Percentiles rank a stretch among this genome's conserved stretches.
Evolutionary conservation across 2,797 vertebrate species (phyloP).

Genomic region (Fistularia commersonii): DNA sequence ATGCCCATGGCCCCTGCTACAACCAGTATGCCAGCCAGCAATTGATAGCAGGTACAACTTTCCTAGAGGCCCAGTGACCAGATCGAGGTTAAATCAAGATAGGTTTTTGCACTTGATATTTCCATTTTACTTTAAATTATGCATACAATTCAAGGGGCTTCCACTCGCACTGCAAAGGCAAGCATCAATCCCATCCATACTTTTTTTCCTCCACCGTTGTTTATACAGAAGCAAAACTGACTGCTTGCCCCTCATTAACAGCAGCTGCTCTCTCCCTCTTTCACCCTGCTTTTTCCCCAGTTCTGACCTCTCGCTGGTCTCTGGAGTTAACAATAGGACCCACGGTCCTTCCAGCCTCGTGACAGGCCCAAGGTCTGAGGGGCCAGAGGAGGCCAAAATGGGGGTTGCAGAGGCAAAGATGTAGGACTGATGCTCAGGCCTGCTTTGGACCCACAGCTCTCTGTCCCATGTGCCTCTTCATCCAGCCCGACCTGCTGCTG

Average conservation of each 20-base stretch:
- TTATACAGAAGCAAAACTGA: slow-evolving; percentile 44
- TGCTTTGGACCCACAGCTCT: slow-evolving; percentile 30
- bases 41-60: slow-evolving; percentile 85
- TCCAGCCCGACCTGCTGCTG: slow-evolving; percentile 46
- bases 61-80: slow-evolving; percentile 26
- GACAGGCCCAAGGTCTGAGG: slow-evolving; percentile 54
- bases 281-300: slow-evolving; percentile 32
- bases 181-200: slow-evolving; percentile 29
- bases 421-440: slow-evolving; percentile 32
- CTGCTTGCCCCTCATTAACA: slow-evolving; percentile 66
- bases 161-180: slow-evolving; percentile 10
- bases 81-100: slow-evolving; percentile 19
- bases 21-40: slow-evolving; percentile 87
- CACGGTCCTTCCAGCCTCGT: slow-evolving; percentile 53
- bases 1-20: slow-evolving; percentile 84
- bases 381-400: slow-evolving; percentile 31
- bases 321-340: slow-evolving; percentile 66
- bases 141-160: slow-evolving; percentile 2
- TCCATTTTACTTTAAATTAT: background rate
- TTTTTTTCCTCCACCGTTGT: slow-evolving; percentile 43
- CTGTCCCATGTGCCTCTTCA: slow-evolving; percentile 44
- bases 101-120: slow-evolving; percentile 22
- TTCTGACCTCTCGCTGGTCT: slow-evolving; percentile 49
- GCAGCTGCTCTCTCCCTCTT: slow-evolving; percentile 31
- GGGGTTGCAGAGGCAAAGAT: slow-evolving; percentile 24